Base-by-base conservation (phyloP, 2,797 vertebrate genomes). In the Bovichtus diacanthus region DNA sequence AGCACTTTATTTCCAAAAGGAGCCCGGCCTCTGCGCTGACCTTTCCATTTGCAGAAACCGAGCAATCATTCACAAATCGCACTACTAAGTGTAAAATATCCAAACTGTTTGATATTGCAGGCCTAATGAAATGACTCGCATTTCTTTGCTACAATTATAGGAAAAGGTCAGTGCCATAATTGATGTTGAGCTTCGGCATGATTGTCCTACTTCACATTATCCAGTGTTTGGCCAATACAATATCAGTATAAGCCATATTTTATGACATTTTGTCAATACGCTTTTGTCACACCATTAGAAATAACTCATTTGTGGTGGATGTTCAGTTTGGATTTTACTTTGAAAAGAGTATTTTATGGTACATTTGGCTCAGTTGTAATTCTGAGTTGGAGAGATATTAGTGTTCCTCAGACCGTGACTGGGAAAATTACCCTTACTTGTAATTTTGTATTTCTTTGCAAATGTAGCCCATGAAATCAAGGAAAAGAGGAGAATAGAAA, bases 111-210 rank as follows among this genome's bases (percentile, higher is more conserved):
- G 90, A 86, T 90, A 91, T 81, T 36, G 82, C 76, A 15, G 66
- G 51, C 72, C 84, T 92, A 91, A 91, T 91, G 89, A 92, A 94
- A 94, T 63, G 79, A 81, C 87, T 88, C 49, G 7, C 82, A 83
- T 84, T 88, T 80, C 86, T 91, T 87, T 87, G 84, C 82, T 72
- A 83, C 88, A 91, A 93, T 92, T 90, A 91, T 90, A 69, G 70
- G 82, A 84, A 93, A 93, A 92, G 90, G 90, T 94, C 92, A 92
- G 70, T 15, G 76, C 76, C 87, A 89, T 91, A 90, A 93, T 86
- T 78, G 90, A 90, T 90, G 88, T 77, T 81, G 82, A 89, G 90
- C 81, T 73, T 67, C 61, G 19, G 59, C 64, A 70, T 84, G 88
- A 91, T 86, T 88, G 90, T 86, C 82, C 84, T 81, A 73, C 82